Conservation (phyloP, 2,797 vertebrate genomes). For the Poeciliopsis paucimaculata region DNA sequence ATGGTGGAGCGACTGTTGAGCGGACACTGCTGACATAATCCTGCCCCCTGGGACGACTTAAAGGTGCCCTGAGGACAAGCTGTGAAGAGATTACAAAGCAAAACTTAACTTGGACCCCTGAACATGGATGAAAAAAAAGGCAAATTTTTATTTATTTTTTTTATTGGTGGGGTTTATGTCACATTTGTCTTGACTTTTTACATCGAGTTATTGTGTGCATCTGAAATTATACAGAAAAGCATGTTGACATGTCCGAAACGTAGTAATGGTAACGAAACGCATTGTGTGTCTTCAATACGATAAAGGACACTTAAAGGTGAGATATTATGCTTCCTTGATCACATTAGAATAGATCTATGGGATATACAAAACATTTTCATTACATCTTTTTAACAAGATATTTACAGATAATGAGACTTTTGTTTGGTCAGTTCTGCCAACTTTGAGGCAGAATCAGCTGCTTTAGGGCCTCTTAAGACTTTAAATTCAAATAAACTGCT, state of each 20-base stretch:
- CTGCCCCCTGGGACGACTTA: slow-evolving; percentile 89
- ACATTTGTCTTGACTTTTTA: slow-evolving; percentile 32
- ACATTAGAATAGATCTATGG: too few species aligned
- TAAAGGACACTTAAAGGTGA: background rate
- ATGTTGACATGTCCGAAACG: background rate
- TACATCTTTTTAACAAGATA: too few species aligned
- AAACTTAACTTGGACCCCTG: slow-evolving; percentile 1
- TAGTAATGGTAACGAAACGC: background rate
- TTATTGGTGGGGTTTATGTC: background rate
- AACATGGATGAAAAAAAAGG: background rate
- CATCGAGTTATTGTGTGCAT: slow-evolving; percentile 24
- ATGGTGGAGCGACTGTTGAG: slow-evolving; percentile 89
- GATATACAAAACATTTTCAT: too few species aligned
- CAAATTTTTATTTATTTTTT: too few species aligned
- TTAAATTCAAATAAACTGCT: too few species aligned
- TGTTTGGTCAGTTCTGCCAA: too few species aligned
- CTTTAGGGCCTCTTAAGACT: too few species aligned
- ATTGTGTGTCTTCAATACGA: background rate
- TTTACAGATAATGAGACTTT: too few species aligned
- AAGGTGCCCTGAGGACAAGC: slow-evolving; percentile 93
- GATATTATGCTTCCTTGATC: too few species aligned
- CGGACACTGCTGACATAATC: slow-evolving; percentile 87
- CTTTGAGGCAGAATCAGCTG: too few species aligned
- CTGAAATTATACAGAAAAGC: slow-evolving; percentile 36
- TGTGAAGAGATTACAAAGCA: slow-evolving; percentile 51